These are phyloP conservation scores for Laticauda laticaudata DNA, from an alignment of 2,113 vertebrate genomes.

Conservation along the genomic window DNA sequence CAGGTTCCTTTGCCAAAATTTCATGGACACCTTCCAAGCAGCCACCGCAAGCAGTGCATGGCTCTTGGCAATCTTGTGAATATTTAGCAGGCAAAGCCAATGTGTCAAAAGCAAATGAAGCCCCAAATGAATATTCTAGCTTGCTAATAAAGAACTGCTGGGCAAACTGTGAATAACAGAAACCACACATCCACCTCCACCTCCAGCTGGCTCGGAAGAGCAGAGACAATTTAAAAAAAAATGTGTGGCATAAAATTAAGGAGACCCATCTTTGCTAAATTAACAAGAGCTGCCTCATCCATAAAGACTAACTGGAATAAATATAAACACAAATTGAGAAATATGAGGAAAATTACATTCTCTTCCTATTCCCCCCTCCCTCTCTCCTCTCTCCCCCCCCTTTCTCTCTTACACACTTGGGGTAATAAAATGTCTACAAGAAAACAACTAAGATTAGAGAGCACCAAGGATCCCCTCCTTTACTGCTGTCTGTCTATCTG, in stretches of 20 bases:
- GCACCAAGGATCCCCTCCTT: neutral
- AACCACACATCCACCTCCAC: neutral
- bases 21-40: neutral
- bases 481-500: too few species aligned
- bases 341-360: neutral
- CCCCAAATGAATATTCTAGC: constrained; percentile 8
- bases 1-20: neutral
- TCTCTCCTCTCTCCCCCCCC: too few species aligned
- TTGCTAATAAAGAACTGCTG: neutral
- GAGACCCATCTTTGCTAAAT: neutral
- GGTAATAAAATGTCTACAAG: neutral
- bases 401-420: neutral
- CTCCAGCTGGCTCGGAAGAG: neutral
- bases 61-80: neutral
- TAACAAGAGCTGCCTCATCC: neutral
- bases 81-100: constrained; percentile 5
- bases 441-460: neutral
- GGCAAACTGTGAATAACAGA: constrained; percentile 6
- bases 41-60: neutral
- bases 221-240: neutral
- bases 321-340: neutral
- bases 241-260: neutral
- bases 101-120: neutral
- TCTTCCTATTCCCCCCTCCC: too few species aligned
- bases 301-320: neutral